These are phyloP conservation scores for Proctacanthus coquilletti DNA, from an alignment of 1,140 invertebrate genomes.

Conservation along the genomic window DNA sequence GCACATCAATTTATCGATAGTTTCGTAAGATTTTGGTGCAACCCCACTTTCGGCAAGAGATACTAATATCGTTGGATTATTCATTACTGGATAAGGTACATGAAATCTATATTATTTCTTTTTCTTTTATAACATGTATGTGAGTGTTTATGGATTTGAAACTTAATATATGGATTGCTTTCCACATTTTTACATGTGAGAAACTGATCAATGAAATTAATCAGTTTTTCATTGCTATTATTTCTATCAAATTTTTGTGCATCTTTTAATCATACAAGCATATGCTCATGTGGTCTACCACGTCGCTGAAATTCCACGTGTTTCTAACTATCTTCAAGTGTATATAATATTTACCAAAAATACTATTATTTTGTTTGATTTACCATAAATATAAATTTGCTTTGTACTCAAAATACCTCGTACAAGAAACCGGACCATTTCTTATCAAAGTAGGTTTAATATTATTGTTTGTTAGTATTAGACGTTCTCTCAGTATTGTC, in stretches of 20 bases:
- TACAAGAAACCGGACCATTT: too few species aligned
- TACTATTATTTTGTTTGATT: too few species aligned
- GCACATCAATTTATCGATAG: neutral
- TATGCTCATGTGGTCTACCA: slow-evolving; percentile 5
- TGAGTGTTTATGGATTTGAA: slow-evolving; percentile 3
- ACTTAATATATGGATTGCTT: neutral
- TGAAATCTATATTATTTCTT: slow-evolving; percentile 1
- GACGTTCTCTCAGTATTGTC: too few species aligned
- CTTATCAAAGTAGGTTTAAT: too few species aligned
- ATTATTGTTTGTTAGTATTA: too few species aligned
- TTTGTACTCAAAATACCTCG: too few species aligned
- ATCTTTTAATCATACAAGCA: slow-evolving; percentile 6
- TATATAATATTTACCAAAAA: too few species aligned
- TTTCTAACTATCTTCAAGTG: neutral
- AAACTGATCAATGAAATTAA: slow-evolving; percentile 6
- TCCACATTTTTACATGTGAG: slow-evolving; percentile 5
- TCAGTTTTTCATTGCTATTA: neutral
- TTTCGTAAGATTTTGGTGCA: neutral
- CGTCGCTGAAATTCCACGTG: slow-evolving; percentile 7
- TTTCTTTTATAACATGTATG: slow-evolving; percentile 2
- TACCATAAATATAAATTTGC: too few species aligned
- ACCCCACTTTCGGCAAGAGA: neutral
- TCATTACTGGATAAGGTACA: neutral
- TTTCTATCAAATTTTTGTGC: neutral
- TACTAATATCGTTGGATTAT: neutral